Base-by-base conservation (phyloP, 2,113 vertebrate genomes). In the Mus spicilegus region DNA sequence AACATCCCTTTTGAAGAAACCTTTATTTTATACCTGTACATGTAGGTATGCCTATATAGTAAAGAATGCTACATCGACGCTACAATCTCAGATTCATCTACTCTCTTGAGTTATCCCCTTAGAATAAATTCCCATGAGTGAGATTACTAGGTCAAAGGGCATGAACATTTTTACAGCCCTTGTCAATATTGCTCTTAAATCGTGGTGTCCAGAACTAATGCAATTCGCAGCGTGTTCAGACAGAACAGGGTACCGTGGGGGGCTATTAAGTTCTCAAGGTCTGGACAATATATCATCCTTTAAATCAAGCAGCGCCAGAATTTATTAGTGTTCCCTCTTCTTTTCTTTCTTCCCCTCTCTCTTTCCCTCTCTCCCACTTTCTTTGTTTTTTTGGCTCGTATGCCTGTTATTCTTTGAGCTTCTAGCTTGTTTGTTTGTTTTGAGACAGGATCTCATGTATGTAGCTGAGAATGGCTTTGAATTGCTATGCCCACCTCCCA, bases 131-230 rank as follows among this genome's bases (percentile, higher is more conserved):
- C 97, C 93, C 92, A 51, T 42, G 96, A 70, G 97, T 92, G 92
- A 86, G 49, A 97, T 97, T 96, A 97, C 90, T 94, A 91, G 97
- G 97, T 97, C 97, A 97, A 97, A 97, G 96, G 97, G 94, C 94
- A 95, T 91, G 97, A 96, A 96, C 96, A 95, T 97, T 98, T 98
- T 98, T 98, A 97, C 91, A 89, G 94, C 93, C 95, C 86, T 96
- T 97, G 97, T 97, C 97, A 97, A 97, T 97, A 98, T 94, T 95
- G 93, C 95, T 97, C 87, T 98, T 93, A 97, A 97, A 97, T 96
- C 95, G 95, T 96, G 95, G 77, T 96, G 93, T 90, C 90, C 65
- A 91, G 97, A 97, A 98, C 93, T 85, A 97, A 97, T 96, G 96
- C 96, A 97, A 95, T 97, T 97, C 93, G 97, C 90, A 93, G 69